Evolutionary conservation across 2,888 invertebrate genomes (phyloP).

Genomic region (Chrysodeixis includens): DNA sequence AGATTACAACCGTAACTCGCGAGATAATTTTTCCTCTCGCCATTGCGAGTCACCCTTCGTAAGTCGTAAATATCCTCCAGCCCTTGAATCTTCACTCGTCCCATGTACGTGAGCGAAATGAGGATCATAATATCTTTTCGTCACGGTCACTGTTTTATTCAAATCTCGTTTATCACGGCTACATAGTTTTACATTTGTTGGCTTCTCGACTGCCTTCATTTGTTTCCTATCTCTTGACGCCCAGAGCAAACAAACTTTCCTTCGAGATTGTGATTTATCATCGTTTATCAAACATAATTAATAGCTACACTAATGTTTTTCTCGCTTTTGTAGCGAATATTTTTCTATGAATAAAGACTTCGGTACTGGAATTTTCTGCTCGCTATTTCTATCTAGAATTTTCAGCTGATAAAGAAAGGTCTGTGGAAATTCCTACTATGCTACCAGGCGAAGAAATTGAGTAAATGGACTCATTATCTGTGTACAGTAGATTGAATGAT

Average conservation of each 20-base stretch:
- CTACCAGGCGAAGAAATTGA: not conserved
- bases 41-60: conserved; percentile 32
- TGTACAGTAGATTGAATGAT: not conserved
- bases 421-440: not conserved
- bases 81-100: conserved; percentile 48
- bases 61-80: conserved; percentile 54
- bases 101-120: conserved; percentile 52
- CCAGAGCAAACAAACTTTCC: conserved; percentile 42
- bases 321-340: not conserved
- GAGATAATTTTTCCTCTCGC: conserved; percentile 31
- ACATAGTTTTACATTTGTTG: conserved; percentile 30
- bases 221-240: conserved; percentile 37
- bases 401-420: not conserved
- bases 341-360: not conserved
- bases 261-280: conserved; percentile 26
- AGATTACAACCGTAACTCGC: conserved; percentile 30
- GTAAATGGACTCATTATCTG: conserved; percentile 9
- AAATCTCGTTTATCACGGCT: conserved; percentile 45
- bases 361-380: not conserved
- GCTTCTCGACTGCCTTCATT: conserved; percentile 27
- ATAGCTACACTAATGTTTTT: conserved; percentile 13
- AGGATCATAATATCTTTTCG: conserved; percentile 49
- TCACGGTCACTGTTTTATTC: conserved; percentile 46
- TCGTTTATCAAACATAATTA: conserved; percentile 22
- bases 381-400: conserved; percentile 1